Percentiles rank a stretch among this genome's conserved stretches.
Evolutionary conservation across 2,113 vertebrate species (phyloP).

Genomic region (Seriola aureovittata): DNA sequence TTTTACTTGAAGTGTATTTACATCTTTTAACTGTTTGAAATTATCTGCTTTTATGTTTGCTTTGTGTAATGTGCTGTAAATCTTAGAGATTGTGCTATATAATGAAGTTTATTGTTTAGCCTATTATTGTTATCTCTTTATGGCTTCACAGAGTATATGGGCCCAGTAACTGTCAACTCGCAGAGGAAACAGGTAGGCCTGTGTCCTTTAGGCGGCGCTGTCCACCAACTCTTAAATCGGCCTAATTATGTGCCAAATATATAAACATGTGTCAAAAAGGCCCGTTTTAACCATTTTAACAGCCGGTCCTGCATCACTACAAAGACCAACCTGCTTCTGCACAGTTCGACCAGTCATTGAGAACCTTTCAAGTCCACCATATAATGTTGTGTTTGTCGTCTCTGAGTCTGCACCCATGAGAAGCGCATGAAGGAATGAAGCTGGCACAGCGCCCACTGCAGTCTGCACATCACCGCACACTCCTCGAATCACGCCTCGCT

Average conservation of each 20-base stretch:
- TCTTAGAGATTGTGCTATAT: background rate
- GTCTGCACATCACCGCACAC: slow-evolving; percentile 40
- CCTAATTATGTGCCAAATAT: background rate
- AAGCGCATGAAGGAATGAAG: slow-evolving; percentile 30
- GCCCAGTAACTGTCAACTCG: no score
- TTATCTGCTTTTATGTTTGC: background rate
- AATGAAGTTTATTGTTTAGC: no score
- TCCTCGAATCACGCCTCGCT: slow-evolving; percentile 48
- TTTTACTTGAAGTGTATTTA: no score
- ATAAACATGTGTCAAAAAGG: slow-evolving; percentile 46
- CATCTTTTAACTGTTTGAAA: background rate
- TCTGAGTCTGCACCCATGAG: background rate
- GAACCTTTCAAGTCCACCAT: background rate
- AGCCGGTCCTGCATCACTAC: background rate
- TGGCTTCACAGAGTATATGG: background rate
- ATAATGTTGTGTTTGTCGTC: background rate
- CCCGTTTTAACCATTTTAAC: slow-evolving; percentile 10
- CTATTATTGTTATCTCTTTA: background rate
- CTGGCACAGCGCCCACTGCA: slow-evolving; percentile 63
- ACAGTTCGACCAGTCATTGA: background rate
- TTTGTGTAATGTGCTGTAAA: background rate
- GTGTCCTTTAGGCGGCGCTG: slow-evolving; percentile 62
- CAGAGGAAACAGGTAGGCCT: background rate
- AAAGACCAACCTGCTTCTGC: background rate
- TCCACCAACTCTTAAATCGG: background rate